Conservation (phyloP, 1,140 invertebrate species). For the Bombus balteatus region DNA sequence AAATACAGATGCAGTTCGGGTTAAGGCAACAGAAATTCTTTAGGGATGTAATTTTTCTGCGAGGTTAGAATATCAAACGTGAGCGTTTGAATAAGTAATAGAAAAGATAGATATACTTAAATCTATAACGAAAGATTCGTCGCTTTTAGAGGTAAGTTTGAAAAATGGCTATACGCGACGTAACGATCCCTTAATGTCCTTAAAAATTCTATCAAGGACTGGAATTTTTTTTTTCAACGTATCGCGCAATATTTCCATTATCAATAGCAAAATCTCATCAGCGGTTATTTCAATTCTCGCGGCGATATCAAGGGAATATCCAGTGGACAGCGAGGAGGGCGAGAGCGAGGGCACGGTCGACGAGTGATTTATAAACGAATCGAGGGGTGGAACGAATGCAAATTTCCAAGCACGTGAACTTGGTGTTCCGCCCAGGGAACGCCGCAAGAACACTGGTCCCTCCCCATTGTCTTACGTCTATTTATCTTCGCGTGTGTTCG, state of each 20-base stretch:
- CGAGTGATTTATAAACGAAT: conserved; percentile 74
- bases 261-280: background rate
- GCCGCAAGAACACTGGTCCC: conserved; percentile 52
- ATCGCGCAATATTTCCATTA: background rate
- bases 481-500: conserved; percentile 65
- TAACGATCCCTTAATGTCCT: too few relatives aligned
- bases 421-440: conserved; percentile 54
- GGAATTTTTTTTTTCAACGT: background rate
- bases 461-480: conserved; percentile 73
- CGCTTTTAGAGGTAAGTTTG: too few relatives aligned
- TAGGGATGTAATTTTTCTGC: too few relatives aligned
- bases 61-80: too few relatives aligned
- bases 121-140: too few relatives aligned
- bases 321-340: conserved; percentile 35
- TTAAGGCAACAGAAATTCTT: too few relatives aligned
- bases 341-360: conserved; percentile 24
- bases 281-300: background rate
- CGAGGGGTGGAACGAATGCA: conserved; percentile 71
- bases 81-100: too few relatives aligned
- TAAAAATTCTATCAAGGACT: too few relatives aligned
- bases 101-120: too few relatives aligned
- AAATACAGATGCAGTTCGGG: too few relatives aligned
- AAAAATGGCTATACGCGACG: too few relatives aligned
- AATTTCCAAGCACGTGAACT: conserved; percentile 74
- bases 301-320: conserved; percentile 3